Evolutionary conservation across 2,113 vertebrate genomes (phyloP).

Genomic region (Calonectris borealis): DNA sequence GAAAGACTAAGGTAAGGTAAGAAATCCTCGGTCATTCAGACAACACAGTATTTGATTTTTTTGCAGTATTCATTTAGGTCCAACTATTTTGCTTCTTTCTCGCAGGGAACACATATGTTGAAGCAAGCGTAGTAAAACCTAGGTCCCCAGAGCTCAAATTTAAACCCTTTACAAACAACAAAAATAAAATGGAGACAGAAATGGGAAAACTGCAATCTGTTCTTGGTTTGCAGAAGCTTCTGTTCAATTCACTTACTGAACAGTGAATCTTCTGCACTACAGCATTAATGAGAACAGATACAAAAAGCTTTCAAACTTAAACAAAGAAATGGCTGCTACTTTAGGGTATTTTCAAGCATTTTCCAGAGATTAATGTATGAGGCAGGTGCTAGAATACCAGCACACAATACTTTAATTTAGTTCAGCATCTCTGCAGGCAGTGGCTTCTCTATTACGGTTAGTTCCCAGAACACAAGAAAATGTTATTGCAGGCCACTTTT

Average conservation of each 20-base stretch:
- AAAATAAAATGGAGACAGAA: conserved; percentile 12
- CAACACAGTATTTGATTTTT: neutral
- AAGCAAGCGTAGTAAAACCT: neutral
- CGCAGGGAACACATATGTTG: neutral
- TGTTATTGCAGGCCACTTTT: conserved; percentile 29
- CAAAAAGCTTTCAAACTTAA: conserved; percentile 59
- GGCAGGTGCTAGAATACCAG: conserved; percentile 42
- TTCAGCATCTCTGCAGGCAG: conserved; percentile 63
- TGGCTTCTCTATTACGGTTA: conserved; percentile 30
- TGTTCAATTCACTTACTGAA: conserved; percentile 53
- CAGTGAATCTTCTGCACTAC: neutral
- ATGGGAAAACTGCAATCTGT: conserved; percentile 42
- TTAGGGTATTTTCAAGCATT: conserved; percentile 48
- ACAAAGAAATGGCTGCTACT: conserved; percentile 57
- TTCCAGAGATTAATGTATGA: conserved; percentile 33
- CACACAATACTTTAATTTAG: conserved; percentile 59
- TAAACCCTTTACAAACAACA: conserved; percentile 20
- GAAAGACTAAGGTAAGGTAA: neutral
- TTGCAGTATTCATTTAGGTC: neutral
- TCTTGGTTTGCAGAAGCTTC: conserved; percentile 32
- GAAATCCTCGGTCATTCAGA: neutral
- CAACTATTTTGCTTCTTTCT: neutral
- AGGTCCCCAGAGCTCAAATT: neutral
- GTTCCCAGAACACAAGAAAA: conserved; percentile 32
- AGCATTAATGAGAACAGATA: conserved; percentile 50